Percentiles rank a stretch among this genome's conserved stretches.
Conservation (phyloP, 2,797 vertebrate genomes). For the Cyclura pinguis region DNA sequence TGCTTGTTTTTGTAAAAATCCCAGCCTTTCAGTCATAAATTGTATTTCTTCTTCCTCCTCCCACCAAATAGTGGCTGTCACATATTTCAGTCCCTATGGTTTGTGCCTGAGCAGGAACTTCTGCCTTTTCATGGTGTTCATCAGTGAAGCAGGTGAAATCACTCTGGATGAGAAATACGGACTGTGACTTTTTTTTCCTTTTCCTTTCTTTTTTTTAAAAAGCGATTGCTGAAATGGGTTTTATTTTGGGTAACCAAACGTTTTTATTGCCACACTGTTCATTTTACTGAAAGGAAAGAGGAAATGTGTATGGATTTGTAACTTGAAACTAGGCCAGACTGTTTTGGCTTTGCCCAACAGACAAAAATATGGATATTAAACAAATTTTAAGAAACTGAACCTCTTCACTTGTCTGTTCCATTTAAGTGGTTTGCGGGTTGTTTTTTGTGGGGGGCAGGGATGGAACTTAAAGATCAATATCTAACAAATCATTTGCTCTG, state of each 20-base stretch:
- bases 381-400: slow-evolving; percentile 81
- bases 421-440: background rate
- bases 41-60: background rate
- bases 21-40: slow-evolving; percentile 10
- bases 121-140: slow-evolving; percentile 48
- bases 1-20: slow-evolving; percentile 45
- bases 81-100: slow-evolving; percentile 60
- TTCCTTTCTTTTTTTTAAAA: slow-evolving; percentile 21
- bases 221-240: slow-evolving; percentile 76
- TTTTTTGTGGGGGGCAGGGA: background rate
- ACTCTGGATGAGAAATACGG: slow-evolving; percentile 49
- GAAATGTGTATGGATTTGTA: slow-evolving; percentile 81
- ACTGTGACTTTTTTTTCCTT: slow-evolving; percentile 58
- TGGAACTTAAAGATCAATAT: background rate
- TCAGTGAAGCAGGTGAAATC: slow-evolving; percentile 53
- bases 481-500: background rate
- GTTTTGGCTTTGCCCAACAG: slow-evolving; percentile 78
- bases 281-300: slow-evolving; percentile 75
- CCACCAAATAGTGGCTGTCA: slow-evolving; percentile 26
- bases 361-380: slow-evolving; percentile 79
- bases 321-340: slow-evolving; percentile 78
- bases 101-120: slow-evolving; percentile 35
- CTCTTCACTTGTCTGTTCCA: slow-evolving; percentile 57
- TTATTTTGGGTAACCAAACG: slow-evolving; percentile 78
- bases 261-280: slow-evolving; percentile 76